Evolutionary conservation across 1,140 invertebrate genomes (phyloP).

Genomic region (Drosophila aff.): DNA sequence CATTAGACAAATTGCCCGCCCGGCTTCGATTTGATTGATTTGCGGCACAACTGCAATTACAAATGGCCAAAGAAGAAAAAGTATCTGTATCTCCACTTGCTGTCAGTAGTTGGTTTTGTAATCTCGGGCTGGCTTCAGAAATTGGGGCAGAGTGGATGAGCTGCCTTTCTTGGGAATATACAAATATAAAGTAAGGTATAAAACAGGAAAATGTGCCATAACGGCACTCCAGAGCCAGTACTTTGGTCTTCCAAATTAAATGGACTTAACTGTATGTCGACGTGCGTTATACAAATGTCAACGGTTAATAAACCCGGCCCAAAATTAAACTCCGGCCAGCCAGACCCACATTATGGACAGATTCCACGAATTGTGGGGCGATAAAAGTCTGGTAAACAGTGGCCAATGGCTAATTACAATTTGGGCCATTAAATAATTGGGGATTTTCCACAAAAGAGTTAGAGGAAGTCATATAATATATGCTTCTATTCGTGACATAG

Average conservation of each 20-base stretch:
- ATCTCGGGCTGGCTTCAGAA: constrained; percentile 5
- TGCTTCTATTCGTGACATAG: not conserved
- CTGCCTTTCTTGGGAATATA: constrained; percentile 70
- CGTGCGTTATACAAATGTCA: constrained; percentile 78
- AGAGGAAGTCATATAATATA: no score
- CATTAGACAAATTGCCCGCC: constrained; percentile 80
- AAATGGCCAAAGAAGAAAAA: constrained; percentile 59
- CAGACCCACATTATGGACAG: constrained; percentile 28
- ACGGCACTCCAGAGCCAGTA: constrained; percentile 55
- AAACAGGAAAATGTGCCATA: constrained; percentile 78
- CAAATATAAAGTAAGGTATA: constrained; percentile 17
- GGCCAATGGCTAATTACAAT: constrained; percentile 28
- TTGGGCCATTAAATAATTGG: constrained; percentile 10
- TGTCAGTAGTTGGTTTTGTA: constrained; percentile 52
- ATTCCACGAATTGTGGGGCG: constrained; percentile 70
- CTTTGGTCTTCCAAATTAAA: constrained; percentile 56
- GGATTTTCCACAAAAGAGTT: not conserved
- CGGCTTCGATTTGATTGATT: constrained; percentile 75
- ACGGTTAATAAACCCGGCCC: constrained; percentile 70
- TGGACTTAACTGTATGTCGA: constrained; percentile 72
- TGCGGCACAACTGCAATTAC: constrained; percentile 71
- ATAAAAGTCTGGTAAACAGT: constrained; percentile 53
- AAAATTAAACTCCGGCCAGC: constrained; percentile 19
- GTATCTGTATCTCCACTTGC: constrained; percentile 27
- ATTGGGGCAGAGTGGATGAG: constrained; percentile 45